A percentile compares a stretch with the other conserved stretches of the same genome.
phyloP scores from a whole-genome alignment of 2,113 vertebrate genomes.

The Platysteira castanea region DNA sequence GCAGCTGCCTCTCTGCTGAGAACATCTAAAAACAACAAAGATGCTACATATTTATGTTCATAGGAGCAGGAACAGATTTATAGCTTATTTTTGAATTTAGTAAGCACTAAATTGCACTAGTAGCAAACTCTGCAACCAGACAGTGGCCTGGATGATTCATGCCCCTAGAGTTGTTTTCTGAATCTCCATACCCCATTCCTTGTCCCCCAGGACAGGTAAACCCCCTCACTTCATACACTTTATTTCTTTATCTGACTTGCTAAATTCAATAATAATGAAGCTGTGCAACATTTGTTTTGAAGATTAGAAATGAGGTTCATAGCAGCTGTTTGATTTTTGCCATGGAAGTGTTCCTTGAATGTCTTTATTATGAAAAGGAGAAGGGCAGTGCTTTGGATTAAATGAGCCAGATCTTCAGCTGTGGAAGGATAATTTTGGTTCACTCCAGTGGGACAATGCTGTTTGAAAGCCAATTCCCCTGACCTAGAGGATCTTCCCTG shows the following conservation, averaged over 20 bases:
- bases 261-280: not conserved
- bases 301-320: not conserved
- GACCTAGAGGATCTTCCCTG: slow-evolving; percentile 42
- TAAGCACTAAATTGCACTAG: not conserved
- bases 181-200: not conserved
- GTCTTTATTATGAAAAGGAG: not conserved
- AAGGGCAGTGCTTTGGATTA: not conserved
- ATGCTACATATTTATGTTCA: not conserved
- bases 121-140: not conserved
- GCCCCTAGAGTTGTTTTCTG: not conserved
- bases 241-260: not conserved
- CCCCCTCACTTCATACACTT: not conserved
- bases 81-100: not conserved
- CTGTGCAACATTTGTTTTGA: not conserved
- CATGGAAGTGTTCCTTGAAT: not conserved
- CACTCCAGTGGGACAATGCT: not conserved
- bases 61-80: not conserved
- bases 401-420: not conserved
- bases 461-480: not conserved
- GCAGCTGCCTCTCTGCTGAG: not conserved
- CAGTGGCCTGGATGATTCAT: not conserved
- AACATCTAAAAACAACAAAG: not conserved
- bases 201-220: not conserved
- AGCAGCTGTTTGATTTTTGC: not conserved
- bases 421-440: slow-evolving; percentile 9